Conservation (phyloP, 2,797 vertebrate species). For the Gobionotothen gibberifrons region DNA sequence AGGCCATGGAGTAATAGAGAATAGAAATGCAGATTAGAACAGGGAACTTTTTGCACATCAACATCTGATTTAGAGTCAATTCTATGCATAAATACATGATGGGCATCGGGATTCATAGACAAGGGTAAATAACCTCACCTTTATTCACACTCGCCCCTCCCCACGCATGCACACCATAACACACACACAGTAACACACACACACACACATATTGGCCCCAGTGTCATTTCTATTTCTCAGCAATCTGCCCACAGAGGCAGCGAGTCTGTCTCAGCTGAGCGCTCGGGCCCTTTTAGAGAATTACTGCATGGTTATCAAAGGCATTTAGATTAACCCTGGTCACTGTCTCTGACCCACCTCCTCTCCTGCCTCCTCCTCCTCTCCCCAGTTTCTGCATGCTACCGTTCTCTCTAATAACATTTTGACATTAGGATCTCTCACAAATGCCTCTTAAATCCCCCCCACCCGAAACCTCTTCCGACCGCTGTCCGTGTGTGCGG, state of each 20-base stretch:
- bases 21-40: conserved; percentile 85
- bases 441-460: conserved; percentile 92
- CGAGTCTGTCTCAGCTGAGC: conserved; percentile 79
- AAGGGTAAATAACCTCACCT: conserved; percentile 81
- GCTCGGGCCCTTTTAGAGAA: conserved; percentile 83
- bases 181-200: conserved; percentile 43
- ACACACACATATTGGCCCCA: conserved; percentile 64
- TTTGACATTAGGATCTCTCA: conserved; percentile 96
- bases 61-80: conserved; percentile 85
- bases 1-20: conserved; percentile 79
- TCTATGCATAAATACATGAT: conserved; percentile 88
- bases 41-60: conserved; percentile 79
- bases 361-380: conserved; percentile 66
- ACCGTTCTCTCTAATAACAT: conserved; percentile 94
- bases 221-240: conserved; percentile 84
- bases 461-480: conserved; percentile 61
- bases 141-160: conserved; percentile 60
- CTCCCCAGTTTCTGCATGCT: conserved; percentile 70
- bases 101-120: conserved; percentile 82
- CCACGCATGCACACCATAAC: conserved; percentile 49
- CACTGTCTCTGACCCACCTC: conserved; percentile 86
- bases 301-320: conserved; percentile 85
- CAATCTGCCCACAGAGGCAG: conserved; percentile 78
- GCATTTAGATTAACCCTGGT: conserved; percentile 89
- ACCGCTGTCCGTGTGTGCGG: conserved; percentile 66